These are phyloP conservation scores for Peucedramus taeniatus DNA, from an alignment of 2,113 vertebrate genomes.

Conservation along the genomic window DNA sequence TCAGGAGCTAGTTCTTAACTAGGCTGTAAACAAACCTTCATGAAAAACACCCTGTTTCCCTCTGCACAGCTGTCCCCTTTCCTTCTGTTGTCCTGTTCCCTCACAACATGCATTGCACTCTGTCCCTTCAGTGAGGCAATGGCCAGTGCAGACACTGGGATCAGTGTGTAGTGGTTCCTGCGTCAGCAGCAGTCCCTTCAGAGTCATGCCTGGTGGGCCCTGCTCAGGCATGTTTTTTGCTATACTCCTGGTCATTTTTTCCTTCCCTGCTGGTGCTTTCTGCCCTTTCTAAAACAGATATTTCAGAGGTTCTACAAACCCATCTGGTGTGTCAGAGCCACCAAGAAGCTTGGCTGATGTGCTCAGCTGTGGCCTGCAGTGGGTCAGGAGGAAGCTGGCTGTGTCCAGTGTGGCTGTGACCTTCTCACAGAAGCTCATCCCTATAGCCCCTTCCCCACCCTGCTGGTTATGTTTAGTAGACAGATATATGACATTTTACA, in stretches of 20 bases:
- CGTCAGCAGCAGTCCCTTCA: neutral
- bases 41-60: neutral
- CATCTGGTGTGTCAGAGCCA: neutral
- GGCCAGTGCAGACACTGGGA: neutral
- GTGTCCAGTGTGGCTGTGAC: neutral
- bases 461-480: neutral
- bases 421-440: neutral
- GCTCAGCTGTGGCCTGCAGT: neutral
- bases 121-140: neutral
- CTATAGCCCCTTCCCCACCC: neutral
- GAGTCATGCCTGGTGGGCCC: neutral
- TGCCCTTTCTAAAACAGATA: neutral
- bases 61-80: neutral
- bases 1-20: neutral
- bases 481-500: neutral
- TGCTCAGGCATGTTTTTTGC: neutral
- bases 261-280: neutral
- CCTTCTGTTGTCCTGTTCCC: neutral
- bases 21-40: neutral
- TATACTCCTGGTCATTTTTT: neutral
- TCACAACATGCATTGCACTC: neutral
- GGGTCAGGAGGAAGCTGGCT: neutral
- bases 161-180: neutral
- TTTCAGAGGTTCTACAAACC: neutral
- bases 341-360: neutral